Base-by-base conservation (phyloP, 2,888 invertebrate genomes). In the Phragmatobia fuliginosa region DNA sequence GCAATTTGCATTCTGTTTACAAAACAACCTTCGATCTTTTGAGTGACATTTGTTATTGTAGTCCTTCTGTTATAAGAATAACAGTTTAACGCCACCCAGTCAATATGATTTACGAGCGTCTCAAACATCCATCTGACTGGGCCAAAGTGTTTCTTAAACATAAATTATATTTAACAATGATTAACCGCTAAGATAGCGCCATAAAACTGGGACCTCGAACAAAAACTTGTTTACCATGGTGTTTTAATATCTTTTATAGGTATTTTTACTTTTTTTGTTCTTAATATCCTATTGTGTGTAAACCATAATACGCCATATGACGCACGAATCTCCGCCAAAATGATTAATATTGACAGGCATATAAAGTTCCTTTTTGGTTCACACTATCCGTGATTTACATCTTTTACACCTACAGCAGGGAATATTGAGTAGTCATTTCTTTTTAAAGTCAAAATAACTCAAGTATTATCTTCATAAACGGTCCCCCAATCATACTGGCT, bases 91-190 rank as follows among this genome's bases (percentile, higher is more conserved):
- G 68, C 66, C 73, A 82, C 78, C 75, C 78, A 83, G 81, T 85
- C 86, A 85, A 80, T 83, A 83, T 88, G 87, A 88, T 89, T 88
- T 88, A 89, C 82, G 84, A 84, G 72, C 74, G 45, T 70, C 72
- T 82, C 80, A 70, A 64, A 52, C 67, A 62, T 73, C 63, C 65
- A 60, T 70, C 77, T 78, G 69, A 75, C 70, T 68, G 28, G 62
- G 67, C 71, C 74, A 70, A 80, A 84, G 79, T 83, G 83, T 85
- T 88, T 85, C 85, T 83, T 78, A 73, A 70, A 79, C 85, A 87
- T 90, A 88, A 90, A 90, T 90, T 85, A 87, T 80, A 73, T 67
- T 85, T 77, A 83, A 87, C 87, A 88, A 87, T 86, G 87, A 89
- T 86, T 82, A 83, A 86, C 86, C 80, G 77, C 75, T 82, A 73